phyloP scores from a whole-genome alignment of 2,797 vertebrate species.

The Epinephelus coioides region DNA sequence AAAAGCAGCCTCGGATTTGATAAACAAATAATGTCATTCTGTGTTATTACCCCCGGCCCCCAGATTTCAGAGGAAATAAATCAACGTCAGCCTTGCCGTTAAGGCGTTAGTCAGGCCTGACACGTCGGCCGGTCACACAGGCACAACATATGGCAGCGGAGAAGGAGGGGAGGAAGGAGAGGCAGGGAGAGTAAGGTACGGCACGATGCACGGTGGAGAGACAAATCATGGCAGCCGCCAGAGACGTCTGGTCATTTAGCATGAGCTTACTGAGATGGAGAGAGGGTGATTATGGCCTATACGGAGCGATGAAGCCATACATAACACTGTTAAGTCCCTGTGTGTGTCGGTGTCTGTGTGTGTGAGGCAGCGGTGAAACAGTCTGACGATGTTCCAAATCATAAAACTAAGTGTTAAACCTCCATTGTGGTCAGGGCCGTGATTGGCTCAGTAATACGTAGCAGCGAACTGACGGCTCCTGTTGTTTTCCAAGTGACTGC shows the following conservation, averaged over 20 bases:
- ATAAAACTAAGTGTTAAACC: constrained; percentile 76
- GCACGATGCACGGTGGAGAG: constrained; percentile 64
- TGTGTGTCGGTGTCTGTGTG: constrained; percentile 43
- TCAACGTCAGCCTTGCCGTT: constrained; percentile 89
- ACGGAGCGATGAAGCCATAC: constrained; percentile 72
- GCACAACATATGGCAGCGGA: constrained; percentile 83
- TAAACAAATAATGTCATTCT: constrained; percentile 97
- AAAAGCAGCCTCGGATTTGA: constrained; percentile 88
- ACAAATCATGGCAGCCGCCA: constrained; percentile 80
- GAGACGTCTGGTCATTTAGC: constrained; percentile 83
- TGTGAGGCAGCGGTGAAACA: constrained; percentile 27
- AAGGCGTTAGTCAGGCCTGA: constrained; percentile 83
- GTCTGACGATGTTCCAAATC: constrained; percentile 66
- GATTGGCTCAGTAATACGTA: constrained; percentile 60
- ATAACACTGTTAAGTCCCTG: constrained; percentile 70
- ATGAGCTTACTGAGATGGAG: constrained; percentile 82
- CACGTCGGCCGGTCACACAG: constrained; percentile 81
- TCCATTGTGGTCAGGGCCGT: constrained; percentile 44
- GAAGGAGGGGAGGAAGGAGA: constrained; percentile 56
- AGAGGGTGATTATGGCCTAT: constrained; percentile 81
- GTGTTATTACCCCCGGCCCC: constrained; percentile 91
- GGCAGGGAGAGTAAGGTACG: constrained; percentile 60
- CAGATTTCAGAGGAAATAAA: constrained; percentile 96
- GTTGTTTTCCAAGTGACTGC: constrained; percentile 63
- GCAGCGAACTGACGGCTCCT: constrained; percentile 37